Percentiles rank a stretch among this genome's conserved stretches.
Conservation (phyloP, 2,888 invertebrate genomes). For the Conops quadrifasciatus region DNA sequence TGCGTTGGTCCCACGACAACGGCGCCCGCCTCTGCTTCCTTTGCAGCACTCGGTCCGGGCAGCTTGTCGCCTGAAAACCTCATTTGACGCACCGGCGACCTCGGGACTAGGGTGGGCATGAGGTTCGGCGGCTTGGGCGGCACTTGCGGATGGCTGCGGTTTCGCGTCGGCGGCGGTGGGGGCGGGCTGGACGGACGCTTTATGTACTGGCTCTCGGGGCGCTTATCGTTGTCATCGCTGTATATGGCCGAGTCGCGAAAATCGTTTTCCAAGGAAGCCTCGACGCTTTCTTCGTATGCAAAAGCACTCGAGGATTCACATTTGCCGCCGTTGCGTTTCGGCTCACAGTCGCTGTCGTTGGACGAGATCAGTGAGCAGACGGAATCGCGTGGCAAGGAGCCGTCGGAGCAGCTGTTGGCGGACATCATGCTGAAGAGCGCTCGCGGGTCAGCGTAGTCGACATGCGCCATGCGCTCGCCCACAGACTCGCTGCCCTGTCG, state of each 20-base stretch:
- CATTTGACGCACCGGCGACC: slow-evolving; percentile 35
- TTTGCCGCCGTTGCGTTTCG: slow-evolving; percentile 44
- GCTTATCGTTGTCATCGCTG: slow-evolving; percentile 71
- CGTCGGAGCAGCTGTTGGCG: slow-evolving; percentile 48
- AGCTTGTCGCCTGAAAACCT: slow-evolving; percentile 37
- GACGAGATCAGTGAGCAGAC: slow-evolving; percentile 65
- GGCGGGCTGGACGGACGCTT: slow-evolving; percentile 52
- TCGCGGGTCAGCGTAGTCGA: slow-evolving; percentile 85
- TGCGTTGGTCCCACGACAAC: slow-evolving; percentile 46
- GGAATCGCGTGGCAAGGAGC: slow-evolving; percentile 59
- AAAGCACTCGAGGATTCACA: slow-evolving; percentile 67
- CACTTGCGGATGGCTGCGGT: slow-evolving; percentile 47
- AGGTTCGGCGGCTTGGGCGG: slow-evolving; percentile 52
- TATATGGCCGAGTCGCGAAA: slow-evolving; percentile 87
- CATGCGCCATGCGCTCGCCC: slow-evolving; percentile 87
- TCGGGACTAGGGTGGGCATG: slow-evolving; percentile 38
- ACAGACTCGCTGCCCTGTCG: slow-evolving; percentile 83
- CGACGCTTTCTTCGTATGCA: slow-evolving; percentile 79
- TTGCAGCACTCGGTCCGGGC: background rate
- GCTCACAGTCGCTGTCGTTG: slow-evolving; percentile 62
- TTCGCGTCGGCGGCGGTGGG: slow-evolving; percentile 51
- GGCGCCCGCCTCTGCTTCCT: slow-evolving; percentile 7
- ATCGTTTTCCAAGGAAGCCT: slow-evolving; percentile 73
- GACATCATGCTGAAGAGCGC: slow-evolving; percentile 68
- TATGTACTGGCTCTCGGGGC: slow-evolving; percentile 48